A percentile compares a stretch with the other conserved stretches of the same genome.
Evolutionary conservation across 2,113 vertebrate genomes (phyloP).

Genomic region (Psammodynastes pulverulentus): DNA sequence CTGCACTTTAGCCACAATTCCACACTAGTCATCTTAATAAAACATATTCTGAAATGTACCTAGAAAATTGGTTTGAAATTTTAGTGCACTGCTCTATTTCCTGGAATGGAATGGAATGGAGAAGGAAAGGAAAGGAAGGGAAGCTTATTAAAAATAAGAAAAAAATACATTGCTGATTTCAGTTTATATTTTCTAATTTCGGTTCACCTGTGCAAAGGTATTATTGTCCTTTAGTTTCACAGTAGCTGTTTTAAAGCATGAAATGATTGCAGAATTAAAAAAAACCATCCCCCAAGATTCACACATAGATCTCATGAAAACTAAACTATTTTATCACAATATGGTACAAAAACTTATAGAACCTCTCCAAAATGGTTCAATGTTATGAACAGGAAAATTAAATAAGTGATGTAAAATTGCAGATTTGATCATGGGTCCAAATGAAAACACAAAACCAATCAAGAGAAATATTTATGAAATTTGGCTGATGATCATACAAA

Average conservation of each 20-base stretch:
- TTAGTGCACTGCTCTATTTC: background rate
- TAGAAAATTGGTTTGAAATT: background rate
- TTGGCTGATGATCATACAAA: background rate
- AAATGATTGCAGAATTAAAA: background rate
- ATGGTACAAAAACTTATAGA: background rate
- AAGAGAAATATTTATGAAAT: background rate
- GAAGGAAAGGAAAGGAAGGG: background rate
- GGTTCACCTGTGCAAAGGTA: slow-evolving; percentile 25
- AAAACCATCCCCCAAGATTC: background rate
- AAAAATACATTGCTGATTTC: slow-evolving; percentile 24
- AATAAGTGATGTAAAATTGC: background rate
- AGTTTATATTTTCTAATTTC: slow-evolving; percentile 39
- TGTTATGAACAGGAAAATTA: background rate
- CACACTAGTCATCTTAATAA: background rate
- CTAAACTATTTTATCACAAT: background rate
- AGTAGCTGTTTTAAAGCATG: slow-evolving; percentile 10
- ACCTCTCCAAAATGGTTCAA: slow-evolving; percentile 16
- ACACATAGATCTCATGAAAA: background rate
- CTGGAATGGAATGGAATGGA: background rate
- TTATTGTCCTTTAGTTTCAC: slow-evolving; percentile 18
- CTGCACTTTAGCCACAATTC: background rate
- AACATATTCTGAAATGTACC: slow-evolving; percentile 14
- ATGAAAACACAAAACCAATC: background rate
- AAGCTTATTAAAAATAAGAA: slow-evolving; percentile 2
- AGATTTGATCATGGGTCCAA: background rate